phyloP scores from a whole-genome alignment of 2,888 invertebrate species.

The Pollenia griseotomentosa region DNA sequence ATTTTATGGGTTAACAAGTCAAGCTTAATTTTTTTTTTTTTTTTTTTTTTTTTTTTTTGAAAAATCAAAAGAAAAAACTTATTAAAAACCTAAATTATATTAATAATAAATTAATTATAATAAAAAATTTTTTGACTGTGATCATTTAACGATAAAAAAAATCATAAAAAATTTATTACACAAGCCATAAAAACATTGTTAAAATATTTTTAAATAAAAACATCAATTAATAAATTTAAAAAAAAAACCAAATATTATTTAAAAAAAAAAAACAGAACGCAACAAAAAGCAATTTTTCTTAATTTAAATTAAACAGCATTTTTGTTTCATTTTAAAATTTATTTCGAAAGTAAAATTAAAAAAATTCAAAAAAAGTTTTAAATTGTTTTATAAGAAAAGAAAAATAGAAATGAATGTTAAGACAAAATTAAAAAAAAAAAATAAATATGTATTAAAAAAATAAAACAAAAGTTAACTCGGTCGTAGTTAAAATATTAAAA shows the following conservation, averaged over 20 bases:
- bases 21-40: neutral
- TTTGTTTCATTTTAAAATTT: constrained; percentile 18
- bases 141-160: constrained; percentile 78
- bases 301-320: constrained; percentile 39
- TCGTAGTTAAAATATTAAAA: constrained; percentile 24
- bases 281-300: constrained; percentile 71
- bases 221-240: neutral
- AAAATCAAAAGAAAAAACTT: neutral
- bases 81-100: constrained; percentile 13
- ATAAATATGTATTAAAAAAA: constrained; percentile 28
- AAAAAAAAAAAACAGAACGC: constrained; percentile 55
- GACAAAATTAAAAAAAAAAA: neutral
- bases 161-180: constrained; percentile 65
- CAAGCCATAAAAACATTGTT: constrained; percentile 64
- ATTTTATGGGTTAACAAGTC: neutral
- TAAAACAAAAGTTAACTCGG: constrained; percentile 58
- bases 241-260: constrained; percentile 30
- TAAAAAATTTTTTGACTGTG: constrained; percentile 79
- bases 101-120: constrained; percentile 57
- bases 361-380: neutral
- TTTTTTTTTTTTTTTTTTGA: constrained; percentile 20
- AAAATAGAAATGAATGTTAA: neutral
- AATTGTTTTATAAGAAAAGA: neutral
- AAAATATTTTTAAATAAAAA: constrained; percentile 61
- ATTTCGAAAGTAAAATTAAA: neutral